Evolutionary conservation across 2,113 vertebrate genomes (phyloP).

Genomic region (Takifugu bimaculatus): DNA sequence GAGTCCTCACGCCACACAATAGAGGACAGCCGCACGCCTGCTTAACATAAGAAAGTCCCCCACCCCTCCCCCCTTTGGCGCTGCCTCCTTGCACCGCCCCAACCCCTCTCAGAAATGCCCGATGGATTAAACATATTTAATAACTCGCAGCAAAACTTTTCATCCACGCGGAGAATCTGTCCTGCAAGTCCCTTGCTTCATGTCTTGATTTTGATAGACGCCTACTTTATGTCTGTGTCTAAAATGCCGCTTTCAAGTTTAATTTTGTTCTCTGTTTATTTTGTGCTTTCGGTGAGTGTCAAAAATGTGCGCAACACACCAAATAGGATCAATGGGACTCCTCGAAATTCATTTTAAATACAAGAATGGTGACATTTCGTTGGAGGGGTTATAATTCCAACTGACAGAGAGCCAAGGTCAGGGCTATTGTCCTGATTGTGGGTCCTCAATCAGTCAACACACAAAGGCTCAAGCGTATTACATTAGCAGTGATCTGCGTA

Average conservation of each 20-base stretch:
- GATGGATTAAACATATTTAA: background rate
- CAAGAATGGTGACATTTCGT: conserved; percentile 34
- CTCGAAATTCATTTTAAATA: conserved; percentile 11
- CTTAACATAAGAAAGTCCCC: conserved; percentile 74
- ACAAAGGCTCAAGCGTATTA: conserved; percentile 35
- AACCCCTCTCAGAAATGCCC: background rate
- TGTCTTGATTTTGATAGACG: no score
- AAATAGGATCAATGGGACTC: background rate
- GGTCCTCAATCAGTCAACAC: conserved; percentile 40
- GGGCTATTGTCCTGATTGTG: conserved; percentile 56
- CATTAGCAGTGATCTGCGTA: conserved; percentile 58
- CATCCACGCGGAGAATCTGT: background rate
- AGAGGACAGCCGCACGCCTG: conserved; percentile 73
- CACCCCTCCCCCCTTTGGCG: conserved; percentile 44
- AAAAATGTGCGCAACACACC: background rate
- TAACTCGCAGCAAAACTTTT: background rate
- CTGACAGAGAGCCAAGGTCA: conserved; percentile 56
- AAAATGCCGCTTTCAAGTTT: no score
- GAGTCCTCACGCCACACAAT: conserved; percentile 75
- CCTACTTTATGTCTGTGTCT: no score
- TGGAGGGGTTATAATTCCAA: conserved; percentile 39
- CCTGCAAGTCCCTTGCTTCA: background rate
- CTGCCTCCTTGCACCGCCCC: conserved; percentile 23
- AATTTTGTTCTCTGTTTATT: no score
- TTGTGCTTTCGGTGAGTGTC: no score